Base-by-base conservation (phyloP, 53 echinoderm and acorn worm species). In the Henricia sp. region DNA sequence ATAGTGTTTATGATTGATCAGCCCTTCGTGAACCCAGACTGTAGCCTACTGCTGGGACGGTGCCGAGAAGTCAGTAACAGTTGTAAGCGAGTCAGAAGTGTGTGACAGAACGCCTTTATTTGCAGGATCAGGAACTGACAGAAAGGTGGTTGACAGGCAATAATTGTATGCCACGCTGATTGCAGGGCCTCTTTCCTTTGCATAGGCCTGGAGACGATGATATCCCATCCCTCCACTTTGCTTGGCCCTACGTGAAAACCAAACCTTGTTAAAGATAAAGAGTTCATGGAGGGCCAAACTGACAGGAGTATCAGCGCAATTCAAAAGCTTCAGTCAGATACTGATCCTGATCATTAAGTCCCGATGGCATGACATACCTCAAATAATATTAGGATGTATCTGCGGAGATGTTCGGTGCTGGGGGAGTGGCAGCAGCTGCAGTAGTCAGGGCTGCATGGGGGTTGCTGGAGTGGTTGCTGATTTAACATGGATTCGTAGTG, bases 21-120 rank as follows among this genome's bases (percentile, higher is more conserved):
- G 53, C 53, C 53, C 53, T 53, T 53, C 53, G 53, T 53, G 53
- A 53, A 53, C 3, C 53, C 53, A 16, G 53, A 53, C 17, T n/a
- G n/a, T n/a, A n/a, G n/a, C n/a, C n/a, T n/a, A n/a, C n/a, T n/a
- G n/a, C n/a, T n/a, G n/a, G n/a, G 53, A 21, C 53, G 19, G 6
- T 21, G 19, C 21, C 3, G 9, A 16, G 53, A 53, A 21, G 6
- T 53, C 6, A 53, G 19, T 16, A 53, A 16, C 21, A 21, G 53
- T 53, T 53, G 53, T 53, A 53, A 3, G 3, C 53, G 8, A 21
- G 53, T 8, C 3, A 53, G 53, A n/a, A 10, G 21, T n/a, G n/a
- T 53, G 53, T 53, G 53, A 16, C 53, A 53, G 17, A 53, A 53
- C 8, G 21, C 19, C 53, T 53, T 53, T 17, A n/a, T n/a, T n/a